Conservation (phyloP, 2,797 vertebrate genomes). For the Acomys russatus region DNA sequence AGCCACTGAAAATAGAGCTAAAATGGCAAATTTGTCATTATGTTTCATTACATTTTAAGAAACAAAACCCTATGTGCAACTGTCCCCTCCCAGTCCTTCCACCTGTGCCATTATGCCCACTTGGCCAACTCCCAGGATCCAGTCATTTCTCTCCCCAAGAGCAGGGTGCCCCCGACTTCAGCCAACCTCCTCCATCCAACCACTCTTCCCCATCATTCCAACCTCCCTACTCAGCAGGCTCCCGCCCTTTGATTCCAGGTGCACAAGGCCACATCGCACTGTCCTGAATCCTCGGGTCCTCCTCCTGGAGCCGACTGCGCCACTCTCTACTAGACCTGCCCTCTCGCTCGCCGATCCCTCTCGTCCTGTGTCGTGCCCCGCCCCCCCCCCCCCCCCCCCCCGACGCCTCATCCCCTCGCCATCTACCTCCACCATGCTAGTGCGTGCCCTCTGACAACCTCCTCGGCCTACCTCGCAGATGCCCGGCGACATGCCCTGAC, state of each 20-base stretch:
- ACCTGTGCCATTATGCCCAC: not conserved
- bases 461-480: not conserved
- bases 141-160: not conserved
- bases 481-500: not conserved
- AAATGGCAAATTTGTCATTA: not conserved
- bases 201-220: too few species aligned
- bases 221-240: not conserved
- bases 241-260: not conserved
- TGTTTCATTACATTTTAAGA: not conserved
- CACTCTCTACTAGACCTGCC: too few species aligned
- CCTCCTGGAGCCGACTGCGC: not conserved
- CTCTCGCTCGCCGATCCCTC: not conserved
- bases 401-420: too few species aligned
- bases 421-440: not conserved
- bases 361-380: not conserved
- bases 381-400: too few species aligned
- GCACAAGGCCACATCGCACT: not conserved
- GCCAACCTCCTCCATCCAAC: not conserved
- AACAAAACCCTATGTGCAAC: not conserved
- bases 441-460: not conserved
- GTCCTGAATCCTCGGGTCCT: not conserved
- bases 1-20: not conserved
- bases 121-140: not conserved
- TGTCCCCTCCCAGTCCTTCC: not conserved
- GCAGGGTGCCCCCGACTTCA: not conserved